phyloP scores from a whole-genome alignment of 2,113 vertebrate genomes.

The Crotophaga sulcirostris region DNA sequence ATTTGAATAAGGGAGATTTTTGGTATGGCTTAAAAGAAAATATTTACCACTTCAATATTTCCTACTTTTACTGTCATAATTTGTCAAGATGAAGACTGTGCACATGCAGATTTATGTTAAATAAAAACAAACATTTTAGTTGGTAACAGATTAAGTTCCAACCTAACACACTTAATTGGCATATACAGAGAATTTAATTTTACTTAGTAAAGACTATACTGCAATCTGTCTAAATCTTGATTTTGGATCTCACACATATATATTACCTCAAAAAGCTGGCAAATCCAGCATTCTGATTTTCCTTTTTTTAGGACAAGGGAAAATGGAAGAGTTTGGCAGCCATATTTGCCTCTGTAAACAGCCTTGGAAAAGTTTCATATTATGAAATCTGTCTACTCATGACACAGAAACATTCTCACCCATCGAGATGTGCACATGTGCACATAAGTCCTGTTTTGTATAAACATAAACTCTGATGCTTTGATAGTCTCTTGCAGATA shows the following conservation, averaged over 20 bases:
- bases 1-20: not conserved
- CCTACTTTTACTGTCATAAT: not conserved
- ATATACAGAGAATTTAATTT: not conserved
- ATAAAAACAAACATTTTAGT: slow-evolving; percentile 8
- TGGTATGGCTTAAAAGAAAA: not conserved
- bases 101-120: not conserved
- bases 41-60: not conserved
- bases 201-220: not conserved
- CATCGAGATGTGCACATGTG: fast-evolving
- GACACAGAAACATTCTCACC: not conserved
- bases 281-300: not conserved
- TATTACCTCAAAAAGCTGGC: not conserved
- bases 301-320: no score
- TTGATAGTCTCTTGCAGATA: not conserved
- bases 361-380: not conserved
- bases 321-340: not conserved
- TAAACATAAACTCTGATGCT: not conserved
- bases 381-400: not conserved
- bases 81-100: not conserved
- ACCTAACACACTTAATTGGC: not conserved
- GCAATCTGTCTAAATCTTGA: not conserved
- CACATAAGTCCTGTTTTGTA: not conserved
- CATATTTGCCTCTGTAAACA: not conserved
- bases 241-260: not conserved
- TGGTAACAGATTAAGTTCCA: not conserved